Percentiles rank a stretch among this genome's conserved stretches.
These are phyloP conservation scores for Acyrthosiphon pisum DNA, from an alignment of 1,140 invertebrate genomes.

Conservation along the genomic window DNA sequence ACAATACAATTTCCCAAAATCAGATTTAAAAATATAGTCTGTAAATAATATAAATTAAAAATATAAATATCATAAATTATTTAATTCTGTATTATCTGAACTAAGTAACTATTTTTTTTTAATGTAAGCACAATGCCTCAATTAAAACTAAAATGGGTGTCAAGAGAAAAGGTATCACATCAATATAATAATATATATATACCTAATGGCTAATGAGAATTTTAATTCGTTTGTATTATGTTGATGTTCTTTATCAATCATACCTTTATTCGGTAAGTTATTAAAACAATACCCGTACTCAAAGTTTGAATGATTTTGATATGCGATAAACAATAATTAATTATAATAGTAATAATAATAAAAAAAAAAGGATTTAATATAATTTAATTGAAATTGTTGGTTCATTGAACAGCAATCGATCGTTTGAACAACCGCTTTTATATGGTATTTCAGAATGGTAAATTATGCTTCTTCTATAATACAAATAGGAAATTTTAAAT, in stretches of 20 bases:
- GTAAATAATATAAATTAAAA: too few species aligned
- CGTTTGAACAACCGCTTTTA: neutral
- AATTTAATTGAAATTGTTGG: neutral
- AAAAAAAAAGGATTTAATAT: neutral
- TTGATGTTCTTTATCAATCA: neutral
- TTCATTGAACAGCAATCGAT: neutral
- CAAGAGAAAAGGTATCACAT: neutral
- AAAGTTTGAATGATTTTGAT: neutral
- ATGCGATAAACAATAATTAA: neutral
- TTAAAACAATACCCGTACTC: neutral
- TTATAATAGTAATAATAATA: neutral
- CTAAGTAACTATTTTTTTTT: neutral
- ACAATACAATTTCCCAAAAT: too few species aligned
- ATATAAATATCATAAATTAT: too few species aligned
- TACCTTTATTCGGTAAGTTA: neutral
- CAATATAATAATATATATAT: neutral
- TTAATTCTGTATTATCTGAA: too few species aligned
- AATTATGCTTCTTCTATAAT: neutral
- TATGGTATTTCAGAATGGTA: neutral
- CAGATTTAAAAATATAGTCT: too few species aligned
- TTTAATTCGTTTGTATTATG: neutral
- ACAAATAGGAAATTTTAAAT: neutral
- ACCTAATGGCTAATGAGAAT: neutral
- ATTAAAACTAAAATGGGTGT: neutral
- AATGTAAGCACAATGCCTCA: neutral